These are phyloP conservation scores for Invenusta paracnida DNA, from an alignment of 2,888 invertebrate genomes.

Conservation along the genomic window DNA sequence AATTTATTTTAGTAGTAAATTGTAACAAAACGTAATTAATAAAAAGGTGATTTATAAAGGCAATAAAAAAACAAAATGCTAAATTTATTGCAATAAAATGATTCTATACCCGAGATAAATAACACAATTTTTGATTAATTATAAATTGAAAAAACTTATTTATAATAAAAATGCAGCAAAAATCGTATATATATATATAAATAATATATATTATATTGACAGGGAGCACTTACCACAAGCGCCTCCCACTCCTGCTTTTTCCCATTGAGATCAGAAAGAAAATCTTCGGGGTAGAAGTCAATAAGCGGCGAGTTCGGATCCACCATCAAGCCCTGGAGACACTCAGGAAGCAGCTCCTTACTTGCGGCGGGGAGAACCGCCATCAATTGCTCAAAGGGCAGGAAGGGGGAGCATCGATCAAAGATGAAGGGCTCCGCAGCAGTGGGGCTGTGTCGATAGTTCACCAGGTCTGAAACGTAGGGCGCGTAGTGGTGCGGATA, in stretches of 20 bases:
- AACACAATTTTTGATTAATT: too few relatives aligned
- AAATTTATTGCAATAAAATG: too few relatives aligned
- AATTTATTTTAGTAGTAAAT: too few relatives aligned
- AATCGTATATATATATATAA: too few relatives aligned
- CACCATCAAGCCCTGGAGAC: conserved; percentile 67
- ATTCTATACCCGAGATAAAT: too few relatives aligned
- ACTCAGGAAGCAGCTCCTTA: conserved; percentile 27
- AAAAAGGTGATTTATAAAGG: too few relatives aligned
- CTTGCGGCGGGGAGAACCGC: conserved; percentile 36
- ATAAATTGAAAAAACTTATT: too few relatives aligned
- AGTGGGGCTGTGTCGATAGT: background rate
- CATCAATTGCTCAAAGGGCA: conserved; percentile 42
- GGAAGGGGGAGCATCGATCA: conserved; percentile 28
- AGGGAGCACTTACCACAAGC: conserved; percentile 29
- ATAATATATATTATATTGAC: too few relatives aligned
- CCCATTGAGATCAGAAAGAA: conserved; percentile 40
- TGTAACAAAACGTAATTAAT: too few relatives aligned
- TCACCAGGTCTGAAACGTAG: conserved; percentile 33
- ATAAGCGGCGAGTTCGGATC: conserved; percentile 65
- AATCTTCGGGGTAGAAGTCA: conserved; percentile 39
- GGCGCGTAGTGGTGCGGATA: conserved; percentile 96
- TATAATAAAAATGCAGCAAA: background rate
- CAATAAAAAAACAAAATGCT: background rate
- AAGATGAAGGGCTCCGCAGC: conserved; percentile 1
- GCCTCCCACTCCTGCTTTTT: conserved; percentile 62